Percentiles rank a stretch among this genome's conserved stretches.
Conservation (phyloP, 2,888 invertebrate genomes). For the Latheticus oryzae region DNA sequence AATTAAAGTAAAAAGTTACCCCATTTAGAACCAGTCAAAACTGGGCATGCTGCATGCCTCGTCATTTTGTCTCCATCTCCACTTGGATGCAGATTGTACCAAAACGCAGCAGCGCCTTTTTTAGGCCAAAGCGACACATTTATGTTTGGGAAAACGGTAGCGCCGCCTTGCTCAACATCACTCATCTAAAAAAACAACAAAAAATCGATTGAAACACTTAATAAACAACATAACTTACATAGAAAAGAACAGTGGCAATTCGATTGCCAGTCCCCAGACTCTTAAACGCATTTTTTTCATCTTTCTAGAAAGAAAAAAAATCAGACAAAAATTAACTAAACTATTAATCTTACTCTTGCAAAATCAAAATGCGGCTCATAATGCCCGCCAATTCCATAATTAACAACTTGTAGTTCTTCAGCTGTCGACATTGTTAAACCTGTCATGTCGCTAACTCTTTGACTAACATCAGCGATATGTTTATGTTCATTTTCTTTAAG, state of each 20-base stretch:
- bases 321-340: conserved; percentile 1
- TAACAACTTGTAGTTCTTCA: conserved; percentile 97
- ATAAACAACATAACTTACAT: conserved; percentile 80
- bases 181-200: conserved; percentile 89
- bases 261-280: conserved; percentile 91
- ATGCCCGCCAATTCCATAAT: conserved; percentile 98
- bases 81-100: conserved; percentile 92
- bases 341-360: conserved; percentile 74
- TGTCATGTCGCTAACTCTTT: conserved; percentile 86
- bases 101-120: conserved; percentile 94
- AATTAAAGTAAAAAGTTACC: conserved; percentile 76
- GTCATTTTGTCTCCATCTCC: conserved; percentile 94
- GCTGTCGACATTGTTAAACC: conserved; percentile 88
- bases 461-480: conserved; percentile 79
- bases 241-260: conserved; percentile 97
- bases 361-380: conserved; percentile 99
- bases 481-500: conserved; percentile 85
- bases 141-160: conserved; percentile 94
- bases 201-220: conserved; percentile 1
- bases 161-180: conserved; percentile 96
- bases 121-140: conserved; percentile 87
- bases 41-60: conserved; percentile 97
- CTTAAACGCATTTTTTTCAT: conserved; percentile 89
- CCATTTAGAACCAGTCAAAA: conserved; percentile 96
- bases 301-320: conserved; percentile 69